A percentile compares a stretch with the other conserved stretches of the same genome.
Evolutionary conservation across 2,113 vertebrate species (phyloP).

Genomic region (Toxotes chatareus): DNA sequence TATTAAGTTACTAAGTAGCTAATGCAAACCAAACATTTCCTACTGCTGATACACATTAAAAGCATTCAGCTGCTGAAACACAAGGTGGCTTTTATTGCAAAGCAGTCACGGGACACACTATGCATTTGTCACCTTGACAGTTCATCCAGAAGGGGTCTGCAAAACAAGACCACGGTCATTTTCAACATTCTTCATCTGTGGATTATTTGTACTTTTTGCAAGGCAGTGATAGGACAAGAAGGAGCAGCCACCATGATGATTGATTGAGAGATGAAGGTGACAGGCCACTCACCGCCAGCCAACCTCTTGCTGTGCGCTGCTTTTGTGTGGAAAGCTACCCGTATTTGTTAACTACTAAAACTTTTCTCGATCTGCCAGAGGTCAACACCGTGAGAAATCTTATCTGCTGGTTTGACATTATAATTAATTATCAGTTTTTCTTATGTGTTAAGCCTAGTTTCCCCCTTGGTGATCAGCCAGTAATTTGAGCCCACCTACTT

Average conservation of each 20-base stretch:
- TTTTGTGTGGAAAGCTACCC: slow-evolving; percentile 13
- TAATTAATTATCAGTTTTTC: neutral
- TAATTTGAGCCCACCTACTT: slow-evolving; percentile 19
- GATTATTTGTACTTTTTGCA: slow-evolving; percentile 1
- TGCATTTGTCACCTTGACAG: neutral
- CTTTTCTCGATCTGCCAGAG: slow-evolving; percentile 8
- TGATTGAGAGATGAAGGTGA: neutral
- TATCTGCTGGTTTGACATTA: slow-evolving; percentile 6
- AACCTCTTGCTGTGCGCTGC: neutral
- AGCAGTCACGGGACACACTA: neutral
- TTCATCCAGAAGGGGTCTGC: neutral
- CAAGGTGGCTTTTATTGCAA: neutral
- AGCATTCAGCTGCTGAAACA: neutral
- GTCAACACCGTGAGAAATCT: neutral
- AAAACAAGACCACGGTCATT: neutral
- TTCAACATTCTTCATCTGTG: neutral
- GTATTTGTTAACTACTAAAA: too few species aligned
- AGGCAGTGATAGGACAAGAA: neutral
- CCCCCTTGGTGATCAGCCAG: neutral
- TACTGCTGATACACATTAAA: neutral
- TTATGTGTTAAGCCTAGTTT: slow-evolving; percentile 10
- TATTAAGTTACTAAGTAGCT: neutral
- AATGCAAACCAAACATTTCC: slow-evolving; percentile 5
- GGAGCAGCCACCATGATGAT: neutral
- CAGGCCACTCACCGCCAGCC: neutral